Evolutionary conservation across 2,113 vertebrate species (phyloP), one percentile per base, ranked within the genome.

Genomic region (Coptodon bakossiorum): DNA sequence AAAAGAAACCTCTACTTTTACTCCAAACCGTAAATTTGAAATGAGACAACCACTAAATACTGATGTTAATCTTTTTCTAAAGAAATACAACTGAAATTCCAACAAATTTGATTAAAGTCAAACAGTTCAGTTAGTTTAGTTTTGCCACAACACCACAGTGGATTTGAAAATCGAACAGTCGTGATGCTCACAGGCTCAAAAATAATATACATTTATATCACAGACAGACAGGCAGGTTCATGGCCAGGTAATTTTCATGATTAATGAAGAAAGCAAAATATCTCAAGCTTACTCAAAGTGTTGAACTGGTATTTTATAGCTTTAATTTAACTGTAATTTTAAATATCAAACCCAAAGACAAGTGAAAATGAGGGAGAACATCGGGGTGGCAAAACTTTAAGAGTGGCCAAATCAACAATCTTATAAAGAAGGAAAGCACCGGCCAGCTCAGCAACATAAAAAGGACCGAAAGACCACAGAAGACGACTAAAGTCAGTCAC

Each of bases 341-440:
- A 63, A 63, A 63, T 63, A 63, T 34, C 6, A 63, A 34, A 63
- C 31, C 31, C 36, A 71, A 68, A 6, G 36, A 4, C 19, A 68
- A 9, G 36, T 71, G n/a, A 40, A 68, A 40, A 13, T 14, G n/a
- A 71, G n/a, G 63, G n/a, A 43, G 61, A 66, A 66, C 61, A 66
- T 66, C 0, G 0, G 31, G 4, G 1, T 66, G 6, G 61, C 6
- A 38, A 36, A 66, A 66, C 61, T 38, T 66, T 5, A 66, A 66
- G 61, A 66, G 36, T n/a, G 17, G 31, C 6, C 17, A 5, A 38
- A 66, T 66, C 61, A 66, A 66, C 61, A 66, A n/a, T 24, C 3
- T 43, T 68, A 68, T 12, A 68, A 68, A 40, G 63, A 38, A 68
- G 34, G 11, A 40, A 68, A 40, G 63, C 36, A 68, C 3, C 1